These are phyloP conservation scores for Papilio demoleus DNA, from an alignment of 2,888 invertebrate genomes.

Conservation along the genomic window DNA sequence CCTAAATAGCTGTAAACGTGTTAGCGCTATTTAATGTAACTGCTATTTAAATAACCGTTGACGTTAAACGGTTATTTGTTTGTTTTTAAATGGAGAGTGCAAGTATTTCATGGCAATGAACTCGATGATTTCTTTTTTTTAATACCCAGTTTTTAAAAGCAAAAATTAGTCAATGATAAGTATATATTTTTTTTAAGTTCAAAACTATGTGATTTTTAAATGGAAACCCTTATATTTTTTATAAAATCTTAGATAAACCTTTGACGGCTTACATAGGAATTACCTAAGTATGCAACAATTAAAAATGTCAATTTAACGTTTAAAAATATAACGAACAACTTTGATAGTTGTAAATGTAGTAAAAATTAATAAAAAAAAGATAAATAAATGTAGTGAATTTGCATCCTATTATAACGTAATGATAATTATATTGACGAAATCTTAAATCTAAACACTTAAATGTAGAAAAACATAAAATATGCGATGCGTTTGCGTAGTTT, in stretches of 20 bases:
- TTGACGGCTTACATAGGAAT: constrained; percentile 23
- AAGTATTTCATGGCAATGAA: not conserved
- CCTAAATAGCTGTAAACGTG: not conserved
- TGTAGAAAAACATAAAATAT: not conserved
- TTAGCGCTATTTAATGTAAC: not conserved
- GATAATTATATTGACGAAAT: not conserved
- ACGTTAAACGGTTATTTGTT: not conserved
- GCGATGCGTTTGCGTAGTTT: constrained; percentile 12
- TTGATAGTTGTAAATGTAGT: constrained; percentile 39
- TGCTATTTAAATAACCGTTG: not conserved
- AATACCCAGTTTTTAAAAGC: not conserved
- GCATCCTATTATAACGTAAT: constrained; percentile 6
- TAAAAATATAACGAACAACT: constrained; percentile 28
- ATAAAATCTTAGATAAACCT: constrained; percentile 40
- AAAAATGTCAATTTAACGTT: constrained; percentile 71
- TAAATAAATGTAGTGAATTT: constrained; percentile 9
- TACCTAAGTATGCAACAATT: constrained; percentile 63
- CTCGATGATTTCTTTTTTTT: not conserved
- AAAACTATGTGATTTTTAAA: constrained; percentile 42
- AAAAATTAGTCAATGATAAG: not conserved
- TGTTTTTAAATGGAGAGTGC: not conserved
- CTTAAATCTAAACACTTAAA: not conserved
- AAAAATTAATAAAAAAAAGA: constrained; percentile 34
- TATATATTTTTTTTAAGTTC: not conserved
- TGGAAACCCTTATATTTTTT: constrained; percentile 44